These are phyloP conservation scores for Dendrolimus kikuchii DNA, from an alignment of 1,140 invertebrate species.

Conservation along the genomic window DNA sequence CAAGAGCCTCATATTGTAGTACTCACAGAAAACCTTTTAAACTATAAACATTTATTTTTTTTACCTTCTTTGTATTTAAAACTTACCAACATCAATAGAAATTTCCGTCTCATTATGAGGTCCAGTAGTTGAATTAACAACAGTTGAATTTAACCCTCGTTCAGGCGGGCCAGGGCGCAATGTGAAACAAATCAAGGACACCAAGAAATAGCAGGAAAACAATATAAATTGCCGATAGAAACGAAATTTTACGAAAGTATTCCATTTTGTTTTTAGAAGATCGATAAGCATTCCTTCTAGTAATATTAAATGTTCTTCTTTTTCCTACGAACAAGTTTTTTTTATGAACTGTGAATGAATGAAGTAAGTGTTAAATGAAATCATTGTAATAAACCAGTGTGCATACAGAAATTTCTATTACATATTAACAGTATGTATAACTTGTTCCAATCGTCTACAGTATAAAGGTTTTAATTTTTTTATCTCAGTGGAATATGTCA, in stretches of 20 bases:
- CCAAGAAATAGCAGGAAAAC: constrained; percentile 91
- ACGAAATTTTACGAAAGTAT: constrained; percentile 95
- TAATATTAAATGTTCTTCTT: constrained; percentile 94
- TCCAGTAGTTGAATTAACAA: constrained; percentile 35
- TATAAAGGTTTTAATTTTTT: too few relatives aligned
- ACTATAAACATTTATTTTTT: background rate
- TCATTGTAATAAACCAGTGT: too few relatives aligned
- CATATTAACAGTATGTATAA: too few relatives aligned
- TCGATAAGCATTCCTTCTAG: constrained; percentile 96
- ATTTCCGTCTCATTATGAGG: constrained; percentile 43
- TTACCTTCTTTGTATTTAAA: background rate
- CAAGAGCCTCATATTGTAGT: too few relatives aligned
- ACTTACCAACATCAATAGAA: constrained; percentile 40
- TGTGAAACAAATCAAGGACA: constrained; percentile 90
- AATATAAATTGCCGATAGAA: constrained; percentile 94
- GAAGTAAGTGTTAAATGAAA: too few relatives aligned
- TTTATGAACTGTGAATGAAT: too few relatives aligned
- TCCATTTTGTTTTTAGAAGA: constrained; percentile 97
- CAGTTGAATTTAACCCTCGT: constrained; percentile 39
- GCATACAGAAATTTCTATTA: too few relatives aligned
- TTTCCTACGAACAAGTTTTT: constrained; percentile 79
- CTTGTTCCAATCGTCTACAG: too few relatives aligned
- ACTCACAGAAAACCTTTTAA: too few relatives aligned
- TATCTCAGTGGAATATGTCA: too few relatives aligned
- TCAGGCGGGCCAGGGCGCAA: constrained; percentile 83